phyloP scores from a whole-genome alignment of 92 coral and sea anemone species.

The Muricea muricata region DNA sequence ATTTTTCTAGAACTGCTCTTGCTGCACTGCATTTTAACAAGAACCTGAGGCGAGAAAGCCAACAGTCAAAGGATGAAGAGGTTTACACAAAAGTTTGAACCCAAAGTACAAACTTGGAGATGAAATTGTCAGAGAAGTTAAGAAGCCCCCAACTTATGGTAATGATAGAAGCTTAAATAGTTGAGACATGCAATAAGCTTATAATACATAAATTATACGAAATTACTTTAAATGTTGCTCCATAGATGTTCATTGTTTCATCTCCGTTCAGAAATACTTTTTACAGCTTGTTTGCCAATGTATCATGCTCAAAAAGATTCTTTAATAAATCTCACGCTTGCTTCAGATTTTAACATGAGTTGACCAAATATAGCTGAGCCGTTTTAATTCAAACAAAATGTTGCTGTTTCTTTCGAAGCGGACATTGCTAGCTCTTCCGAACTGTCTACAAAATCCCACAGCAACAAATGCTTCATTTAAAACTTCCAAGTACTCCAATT shows the following conservation, averaged over 20 bases:
- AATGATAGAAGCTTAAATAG: too few relatives aligned
- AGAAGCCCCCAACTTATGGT: slow-evolving; percentile 41
- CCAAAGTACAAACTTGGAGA: neutral
- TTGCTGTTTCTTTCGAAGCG: too few relatives aligned
- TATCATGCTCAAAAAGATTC: slow-evolving; percentile 48
- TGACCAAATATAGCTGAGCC: slow-evolving; percentile 56
- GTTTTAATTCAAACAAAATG: slow-evolving; percentile 8
- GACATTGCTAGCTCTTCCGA: too few relatives aligned
- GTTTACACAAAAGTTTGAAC: neutral
- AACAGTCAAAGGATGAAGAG: neutral
- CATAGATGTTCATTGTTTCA: slow-evolving; percentile 60
- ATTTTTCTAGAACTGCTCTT: neutral
- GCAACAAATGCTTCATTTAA: slow-evolving; percentile 55
- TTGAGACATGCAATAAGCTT: too few relatives aligned
- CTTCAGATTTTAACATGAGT: slow-evolving; percentile 55
- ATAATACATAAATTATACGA: too few relatives aligned
- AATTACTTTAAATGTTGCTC: slow-evolving; percentile 66
- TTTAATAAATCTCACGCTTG: slow-evolving; percentile 42
- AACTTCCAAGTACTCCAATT: slow-evolving; percentile 63
- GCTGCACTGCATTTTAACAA: neutral
- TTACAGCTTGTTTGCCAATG: slow-evolving; percentile 59
- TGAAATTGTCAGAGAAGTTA: neutral
- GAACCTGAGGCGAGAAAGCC: neutral
- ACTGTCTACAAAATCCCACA: neutral
- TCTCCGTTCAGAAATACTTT: slow-evolving; percentile 61